Evolutionary conservation across 2,888 invertebrate species (phyloP).

Genomic region (Brenthis hecate): DNA sequence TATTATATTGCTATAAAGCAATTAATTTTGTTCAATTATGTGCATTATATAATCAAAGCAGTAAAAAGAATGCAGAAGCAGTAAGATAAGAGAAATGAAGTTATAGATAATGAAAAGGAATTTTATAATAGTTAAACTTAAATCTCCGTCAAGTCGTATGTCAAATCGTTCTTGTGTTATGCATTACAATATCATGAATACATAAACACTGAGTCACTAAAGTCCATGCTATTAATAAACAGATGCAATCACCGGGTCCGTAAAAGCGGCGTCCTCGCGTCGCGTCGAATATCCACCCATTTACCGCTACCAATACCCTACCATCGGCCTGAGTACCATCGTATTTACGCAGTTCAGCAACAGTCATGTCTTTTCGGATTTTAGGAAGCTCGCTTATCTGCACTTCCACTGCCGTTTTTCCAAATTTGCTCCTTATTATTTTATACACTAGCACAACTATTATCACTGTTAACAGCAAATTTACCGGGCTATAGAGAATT

Average conservation of each 20-base stretch:
- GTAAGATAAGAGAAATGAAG: no score
- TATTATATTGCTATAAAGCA: no score
- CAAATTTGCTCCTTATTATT: slow-evolving; percentile 80
- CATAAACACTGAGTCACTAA: slow-evolving; percentile 50
- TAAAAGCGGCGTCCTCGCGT: slow-evolving; percentile 95
- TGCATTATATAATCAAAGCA: no score
- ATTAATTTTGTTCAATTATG: no score
- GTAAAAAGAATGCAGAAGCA: no score
- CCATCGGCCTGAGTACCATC: slow-evolving; percentile 94
- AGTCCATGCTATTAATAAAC: slow-evolving; percentile 68
- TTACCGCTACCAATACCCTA: slow-evolving; percentile 94
- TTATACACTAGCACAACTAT: slow-evolving; percentile 86
- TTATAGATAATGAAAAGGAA: no score
- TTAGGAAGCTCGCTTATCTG: slow-evolving; percentile 84
- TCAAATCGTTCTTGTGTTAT: slow-evolving; percentile 36
- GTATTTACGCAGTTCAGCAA: slow-evolving; percentile 92
- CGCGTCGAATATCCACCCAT: slow-evolving; percentile 97
- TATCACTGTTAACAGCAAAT: slow-evolving; percentile 84
- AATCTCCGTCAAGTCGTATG: slow-evolving; percentile 18
- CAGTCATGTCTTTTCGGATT: slow-evolving; percentile 93
- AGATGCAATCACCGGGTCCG: slow-evolving; percentile 90
- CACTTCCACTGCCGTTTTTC: slow-evolving; percentile 53
- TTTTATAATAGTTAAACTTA: no score
- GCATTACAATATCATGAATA: slow-evolving; percentile 46
- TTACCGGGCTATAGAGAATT: slow-evolving; percentile 84